phyloP scores from a whole-genome alignment of 2,797 vertebrate genomes.

The Cheirogaleus major region DNA sequence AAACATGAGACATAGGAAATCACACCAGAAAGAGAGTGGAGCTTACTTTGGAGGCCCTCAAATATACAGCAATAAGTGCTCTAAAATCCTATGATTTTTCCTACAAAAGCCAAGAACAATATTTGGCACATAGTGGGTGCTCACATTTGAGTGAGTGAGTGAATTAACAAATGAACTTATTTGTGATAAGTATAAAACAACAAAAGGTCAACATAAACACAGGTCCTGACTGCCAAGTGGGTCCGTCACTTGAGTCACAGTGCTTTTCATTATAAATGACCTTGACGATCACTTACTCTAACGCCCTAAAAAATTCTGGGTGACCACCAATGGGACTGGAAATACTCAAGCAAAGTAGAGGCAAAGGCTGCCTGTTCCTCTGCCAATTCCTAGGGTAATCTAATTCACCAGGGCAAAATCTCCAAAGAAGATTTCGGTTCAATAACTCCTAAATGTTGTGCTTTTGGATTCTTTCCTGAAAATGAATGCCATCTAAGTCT shows the following conservation, averaged over 20 bases:
- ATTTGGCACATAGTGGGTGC: not conserved
- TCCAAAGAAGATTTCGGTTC: conserved; percentile 49
- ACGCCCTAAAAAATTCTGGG: conserved; percentile 57
- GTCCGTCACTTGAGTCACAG: not conserved
- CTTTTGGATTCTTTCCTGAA: conserved; percentile 48
- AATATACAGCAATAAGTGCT: not conserved
- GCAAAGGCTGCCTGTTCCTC: conserved; percentile 33
- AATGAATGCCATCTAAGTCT: conserved; percentile 48
- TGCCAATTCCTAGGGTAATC: conserved; percentile 30
- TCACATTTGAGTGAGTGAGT: not conserved
- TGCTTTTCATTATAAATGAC: not conserved
- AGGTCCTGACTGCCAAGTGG: not conserved
- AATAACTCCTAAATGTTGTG: conserved; percentile 42
- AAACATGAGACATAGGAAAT: not conserved
- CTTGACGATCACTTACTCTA: not conserved
- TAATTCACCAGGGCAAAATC: conserved; percentile 37
- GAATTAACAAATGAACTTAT: not conserved
- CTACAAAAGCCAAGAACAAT: not conserved
- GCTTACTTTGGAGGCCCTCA: not conserved
- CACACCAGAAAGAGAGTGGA: not conserved
- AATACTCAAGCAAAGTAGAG: conserved; percentile 40
- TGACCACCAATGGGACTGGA: conserved; percentile 57
- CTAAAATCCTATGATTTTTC: not conserved
- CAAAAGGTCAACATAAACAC: not conserved
- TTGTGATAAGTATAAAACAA: not conserved